Conservation (phyloP, 1,140 invertebrate species). For the Uloborus diversus region DNA sequence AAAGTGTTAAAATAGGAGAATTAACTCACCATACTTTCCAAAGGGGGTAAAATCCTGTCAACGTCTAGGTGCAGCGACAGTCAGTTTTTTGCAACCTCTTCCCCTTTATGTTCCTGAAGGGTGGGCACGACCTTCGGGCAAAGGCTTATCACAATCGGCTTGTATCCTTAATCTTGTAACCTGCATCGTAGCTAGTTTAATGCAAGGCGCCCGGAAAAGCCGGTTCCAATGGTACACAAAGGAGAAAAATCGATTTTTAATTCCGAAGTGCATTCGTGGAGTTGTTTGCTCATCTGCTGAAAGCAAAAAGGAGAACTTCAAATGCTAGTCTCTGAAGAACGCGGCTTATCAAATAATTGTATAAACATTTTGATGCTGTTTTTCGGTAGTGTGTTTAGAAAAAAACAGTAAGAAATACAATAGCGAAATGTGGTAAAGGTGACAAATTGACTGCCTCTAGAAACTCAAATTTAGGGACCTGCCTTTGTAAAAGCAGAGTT, state of each 20-base stretch:
- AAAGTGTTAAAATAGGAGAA: slow-evolving; percentile 54
- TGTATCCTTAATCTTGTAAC: slow-evolving; percentile 49
- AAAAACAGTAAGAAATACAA: too few relatives aligned
- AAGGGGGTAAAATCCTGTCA: slow-evolving; percentile 45
- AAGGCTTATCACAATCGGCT: slow-evolving; percentile 51
- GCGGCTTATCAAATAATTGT: too few relatives aligned
- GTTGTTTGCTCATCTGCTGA: slow-evolving; percentile 39
- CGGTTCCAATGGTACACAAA: slow-evolving; percentile 24
- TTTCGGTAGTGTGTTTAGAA: too few relatives aligned
- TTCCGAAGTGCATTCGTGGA: slow-evolving; percentile 14
- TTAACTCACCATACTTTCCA: slow-evolving; percentile 45
- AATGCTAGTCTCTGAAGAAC: not conserved
- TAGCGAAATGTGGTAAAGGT: too few relatives aligned
- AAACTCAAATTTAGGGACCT: too few relatives aligned
- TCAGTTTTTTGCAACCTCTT: not conserved
- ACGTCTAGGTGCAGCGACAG: slow-evolving; percentile 17
- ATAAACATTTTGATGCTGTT: too few relatives aligned
- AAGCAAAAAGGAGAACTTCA: slow-evolving; percentile 14
- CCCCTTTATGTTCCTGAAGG: not conserved
- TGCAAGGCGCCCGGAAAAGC: slow-evolving; percentile 29
- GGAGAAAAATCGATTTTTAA: slow-evolving; percentile 52
- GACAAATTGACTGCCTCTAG: too few relatives aligned
- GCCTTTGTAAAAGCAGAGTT: too few relatives aligned
- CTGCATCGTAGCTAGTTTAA: slow-evolving; percentile 51
- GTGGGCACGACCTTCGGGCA: not conserved